Evolutionary conservation across 2,888 invertebrate species (phyloP).

Genomic region (Kryphioiulus occultus): DNA sequence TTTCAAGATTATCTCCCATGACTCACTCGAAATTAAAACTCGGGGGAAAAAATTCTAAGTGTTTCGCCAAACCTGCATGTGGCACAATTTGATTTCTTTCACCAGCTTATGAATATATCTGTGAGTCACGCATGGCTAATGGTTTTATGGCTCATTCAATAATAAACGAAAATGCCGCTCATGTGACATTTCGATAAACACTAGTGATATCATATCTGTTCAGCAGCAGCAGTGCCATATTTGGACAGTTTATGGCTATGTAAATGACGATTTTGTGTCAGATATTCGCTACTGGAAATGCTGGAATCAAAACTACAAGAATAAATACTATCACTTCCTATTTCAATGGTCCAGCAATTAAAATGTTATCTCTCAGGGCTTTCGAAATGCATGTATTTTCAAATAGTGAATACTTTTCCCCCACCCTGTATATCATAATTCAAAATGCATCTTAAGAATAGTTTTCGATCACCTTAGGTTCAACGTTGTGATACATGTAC

Average conservation of each 20-base stretch:
- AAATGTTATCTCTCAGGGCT: too few relatives aligned
- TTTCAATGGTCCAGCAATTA: too few relatives aligned
- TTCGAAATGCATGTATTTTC: too few relatives aligned
- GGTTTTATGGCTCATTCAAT: neutral
- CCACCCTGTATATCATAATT: too few relatives aligned
- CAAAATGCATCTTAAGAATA: too few relatives aligned
- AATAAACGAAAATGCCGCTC: conserved; percentile 1
- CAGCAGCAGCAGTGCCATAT: neutral
- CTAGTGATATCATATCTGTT: neutral
- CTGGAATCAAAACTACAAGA: too few relatives aligned
- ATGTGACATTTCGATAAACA: neutral
- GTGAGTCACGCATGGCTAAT: neutral
- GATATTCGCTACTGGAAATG: too few relatives aligned
- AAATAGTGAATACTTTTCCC: too few relatives aligned
- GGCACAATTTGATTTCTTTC: neutral
- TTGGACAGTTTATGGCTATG: neutral
- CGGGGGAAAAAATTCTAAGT: neutral
- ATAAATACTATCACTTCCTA: too few relatives aligned
- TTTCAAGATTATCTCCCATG: neutral
- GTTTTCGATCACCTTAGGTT: too few relatives aligned
- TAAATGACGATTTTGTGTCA: neutral
- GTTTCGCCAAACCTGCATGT: neutral
- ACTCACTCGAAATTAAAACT: neutral
- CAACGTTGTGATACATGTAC: too few relatives aligned
- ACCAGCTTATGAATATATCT: neutral